Conservation (phyloP, 1,140 invertebrate genomes). For the Tetragnatha versicolor region DNA sequence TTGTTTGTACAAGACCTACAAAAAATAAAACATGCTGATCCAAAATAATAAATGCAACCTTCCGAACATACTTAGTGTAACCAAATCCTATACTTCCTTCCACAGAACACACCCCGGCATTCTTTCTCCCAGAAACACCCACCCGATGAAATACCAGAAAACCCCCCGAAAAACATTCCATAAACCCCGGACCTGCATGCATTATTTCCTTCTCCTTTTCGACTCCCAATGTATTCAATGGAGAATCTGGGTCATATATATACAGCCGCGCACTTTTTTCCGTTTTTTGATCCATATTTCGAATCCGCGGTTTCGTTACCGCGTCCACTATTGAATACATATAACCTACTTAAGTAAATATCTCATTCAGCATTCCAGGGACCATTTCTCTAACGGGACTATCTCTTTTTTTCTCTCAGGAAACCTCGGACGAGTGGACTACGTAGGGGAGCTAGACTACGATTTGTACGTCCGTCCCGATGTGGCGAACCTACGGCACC, state of each 20-base stretch:
- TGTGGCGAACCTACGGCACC: conserved; percentile 89
- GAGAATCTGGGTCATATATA: background rate
- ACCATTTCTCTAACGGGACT: conserved; percentile 17
- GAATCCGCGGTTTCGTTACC: conserved; percentile 18
- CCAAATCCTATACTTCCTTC: no score
- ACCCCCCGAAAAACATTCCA: background rate
- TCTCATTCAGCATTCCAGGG: conserved; percentile 30
- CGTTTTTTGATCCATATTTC: conserved; percentile 39
- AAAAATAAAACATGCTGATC: no score
- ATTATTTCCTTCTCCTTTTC: conserved; percentile 11
- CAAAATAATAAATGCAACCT: no score
- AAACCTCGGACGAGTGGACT: conserved; percentile 93
- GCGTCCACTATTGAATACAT: conserved; percentile 48
- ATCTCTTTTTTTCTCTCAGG: conserved; percentile 69
- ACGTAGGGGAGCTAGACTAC: conserved; percentile 93
- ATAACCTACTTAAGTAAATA: conserved; percentile 52
- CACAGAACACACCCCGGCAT: no score
- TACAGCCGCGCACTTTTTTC: background rate
- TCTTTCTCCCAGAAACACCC: no score
- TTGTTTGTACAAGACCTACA: no score
- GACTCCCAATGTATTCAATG: conserved; percentile 19
- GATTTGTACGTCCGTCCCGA: conserved; percentile 96
- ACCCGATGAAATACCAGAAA: no score
- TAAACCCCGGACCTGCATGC: background rate
- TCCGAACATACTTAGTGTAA: no score